Conservation (phyloP, 2,797 vertebrate genomes). For the Manis pentadactyla region DNA sequence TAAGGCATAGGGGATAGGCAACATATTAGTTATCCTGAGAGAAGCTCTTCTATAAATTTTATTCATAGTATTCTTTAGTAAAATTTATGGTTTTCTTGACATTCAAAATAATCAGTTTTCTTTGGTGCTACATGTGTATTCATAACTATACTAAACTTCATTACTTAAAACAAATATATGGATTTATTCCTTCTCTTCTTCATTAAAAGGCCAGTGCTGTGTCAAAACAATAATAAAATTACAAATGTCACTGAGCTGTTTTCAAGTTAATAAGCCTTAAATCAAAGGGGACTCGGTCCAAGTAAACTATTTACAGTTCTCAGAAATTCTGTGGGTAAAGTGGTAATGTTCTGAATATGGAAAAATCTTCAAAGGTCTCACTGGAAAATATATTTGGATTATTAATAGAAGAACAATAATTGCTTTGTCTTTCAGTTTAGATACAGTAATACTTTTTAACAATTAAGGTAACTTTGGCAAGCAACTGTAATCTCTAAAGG, state of each 20-base stretch:
- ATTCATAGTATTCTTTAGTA: conserved; percentile 26
- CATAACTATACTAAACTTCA: not conserved
- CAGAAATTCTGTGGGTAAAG: conserved; percentile 52
- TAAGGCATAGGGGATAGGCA: not conserved
- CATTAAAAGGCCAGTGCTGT: conserved; percentile 10
- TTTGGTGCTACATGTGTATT: not conserved
- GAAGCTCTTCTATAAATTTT: conserved; percentile 11
- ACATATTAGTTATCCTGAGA: not conserved
- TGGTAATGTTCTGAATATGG: conserved; percentile 64
- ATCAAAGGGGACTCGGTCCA: conserved; percentile 54
- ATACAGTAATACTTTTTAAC: conserved; percentile 50
- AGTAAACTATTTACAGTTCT: conserved; percentile 63
- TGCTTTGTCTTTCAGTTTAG: conserved; percentile 60
- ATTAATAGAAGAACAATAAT: conserved; percentile 67
- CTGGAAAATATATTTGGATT: conserved; percentile 59
- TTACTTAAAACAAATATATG: conserved; percentile 17
- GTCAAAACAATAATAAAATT: not conserved
- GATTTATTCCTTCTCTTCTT: not conserved
- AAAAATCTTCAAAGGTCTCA: conserved; percentile 66
- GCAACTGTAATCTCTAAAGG: conserved; percentile 43
- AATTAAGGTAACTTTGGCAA: conserved; percentile 64
- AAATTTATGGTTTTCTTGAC: not conserved
- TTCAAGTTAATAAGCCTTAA: conserved; percentile 63
- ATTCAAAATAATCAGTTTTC: not conserved
- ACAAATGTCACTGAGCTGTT: conserved; percentile 32